phyloP scores from a whole-genome alignment of 2,797 vertebrate genomes.

The Enteromius viviparus region DNA sequence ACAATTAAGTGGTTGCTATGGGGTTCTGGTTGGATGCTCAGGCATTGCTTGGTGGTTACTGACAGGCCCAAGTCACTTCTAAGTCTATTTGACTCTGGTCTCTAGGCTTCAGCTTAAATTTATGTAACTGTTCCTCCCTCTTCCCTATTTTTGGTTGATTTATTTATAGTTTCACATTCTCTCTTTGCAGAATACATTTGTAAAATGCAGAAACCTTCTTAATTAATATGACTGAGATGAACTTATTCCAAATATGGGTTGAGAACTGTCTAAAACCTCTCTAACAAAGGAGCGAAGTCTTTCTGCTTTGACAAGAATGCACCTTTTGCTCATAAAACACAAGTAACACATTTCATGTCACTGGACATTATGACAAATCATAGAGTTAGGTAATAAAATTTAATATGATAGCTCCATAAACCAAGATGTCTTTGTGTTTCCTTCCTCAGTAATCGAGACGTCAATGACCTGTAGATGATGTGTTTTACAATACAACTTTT shows the following conservation, averaged over 20 bases:
- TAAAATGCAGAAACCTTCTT: neutral
- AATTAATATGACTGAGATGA: neutral
- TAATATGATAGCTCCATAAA: constrained; percentile 62
- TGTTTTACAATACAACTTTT: constrained; percentile 39
- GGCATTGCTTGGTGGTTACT: neutral
- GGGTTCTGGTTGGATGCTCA: neutral
- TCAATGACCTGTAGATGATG: constrained; percentile 51
- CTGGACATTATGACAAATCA: constrained; percentile 43
- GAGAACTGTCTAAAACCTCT: neutral
- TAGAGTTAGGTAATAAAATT: constrained; percentile 48
- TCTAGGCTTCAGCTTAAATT: neutral
- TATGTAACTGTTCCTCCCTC: neutral
- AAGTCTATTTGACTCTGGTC: neutral
- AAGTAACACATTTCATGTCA: constrained; percentile 35
- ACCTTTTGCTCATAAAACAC: constrained; percentile 38
- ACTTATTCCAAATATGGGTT: neutral
- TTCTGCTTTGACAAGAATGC: constrained; percentile 10
- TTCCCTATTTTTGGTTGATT: neutral
- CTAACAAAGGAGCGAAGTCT: neutral
- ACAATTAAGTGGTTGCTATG: neutral
- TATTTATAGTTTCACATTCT: neutral
- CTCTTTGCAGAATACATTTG: neutral
- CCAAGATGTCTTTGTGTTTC: constrained; percentile 52
- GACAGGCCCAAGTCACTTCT: neutral
- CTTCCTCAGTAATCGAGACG: constrained; percentile 42